Evolutionary conservation across 2,113 vertebrate species (phyloP), one percentile per base, ranked within the genome.

Genomic region (Fregetta grallaria): DNA sequence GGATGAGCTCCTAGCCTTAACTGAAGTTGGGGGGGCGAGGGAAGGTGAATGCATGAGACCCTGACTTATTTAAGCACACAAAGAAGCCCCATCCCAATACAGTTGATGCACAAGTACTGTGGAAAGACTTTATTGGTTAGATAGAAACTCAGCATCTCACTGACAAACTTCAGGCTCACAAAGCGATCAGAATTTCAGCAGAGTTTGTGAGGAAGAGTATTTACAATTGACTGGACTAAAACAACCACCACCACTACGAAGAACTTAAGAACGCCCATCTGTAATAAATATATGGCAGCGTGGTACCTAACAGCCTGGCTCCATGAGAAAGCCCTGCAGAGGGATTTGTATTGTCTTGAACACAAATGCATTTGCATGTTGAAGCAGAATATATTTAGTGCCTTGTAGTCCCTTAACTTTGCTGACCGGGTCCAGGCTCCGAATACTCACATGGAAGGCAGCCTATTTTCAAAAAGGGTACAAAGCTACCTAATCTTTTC

Each of bases 401-500:
- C 66, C 50, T 90, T 71, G 73, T 42, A 90, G 52, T 85, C 77
- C 15, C 86, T 94, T 90, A 92, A 94, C 63, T 88, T 58, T 49
- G 47, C 49, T 96, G 88, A 72, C 83, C 80, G 45, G 22, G 62
- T 34, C 59, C 67, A 71, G 42, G 38, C 25, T 86, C 80, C 47
- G 45, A 85, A 74, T 21, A 34, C 71, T 89, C 91, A 72, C 8
- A 14, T 16, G 66, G 73, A 94, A 89, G 36, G 21, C 0, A 2
- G 88, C 67, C 82, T 66, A 1, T 36, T 83, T 77, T 80, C 68
- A 62, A 68, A 90, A 59, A 65, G 72, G 32, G 63, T 91, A 49
- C 75, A 68, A n/a, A 63, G 34, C 49, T 83, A 91, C 93, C 71
- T 93, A 93, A 96, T 95, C 73, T 96, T 93, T 81, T 67, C 6